phyloP scores from a whole-genome alignment of 2,113 vertebrate genomes.

The Scomber japonicus region DNA sequence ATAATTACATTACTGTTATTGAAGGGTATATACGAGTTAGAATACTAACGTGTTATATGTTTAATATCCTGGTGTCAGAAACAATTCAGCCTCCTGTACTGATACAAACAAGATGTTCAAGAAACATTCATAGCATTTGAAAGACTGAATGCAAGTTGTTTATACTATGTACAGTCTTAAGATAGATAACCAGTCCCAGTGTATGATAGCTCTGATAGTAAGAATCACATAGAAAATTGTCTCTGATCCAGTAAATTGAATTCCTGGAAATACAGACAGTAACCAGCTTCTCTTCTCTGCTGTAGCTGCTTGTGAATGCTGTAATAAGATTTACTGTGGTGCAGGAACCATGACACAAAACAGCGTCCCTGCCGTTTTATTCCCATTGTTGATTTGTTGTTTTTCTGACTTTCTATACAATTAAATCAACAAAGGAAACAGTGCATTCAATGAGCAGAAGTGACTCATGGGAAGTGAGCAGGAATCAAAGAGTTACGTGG shows the following conservation, averaged over 20 bases:
- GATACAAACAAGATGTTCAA: too few species aligned
- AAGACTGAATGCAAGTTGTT: too few species aligned
- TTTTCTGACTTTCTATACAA: conserved; percentile 2
- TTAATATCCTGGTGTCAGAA: too few species aligned
- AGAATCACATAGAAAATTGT: too few species aligned
- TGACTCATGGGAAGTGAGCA: not conserved
- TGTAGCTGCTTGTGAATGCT: not conserved
- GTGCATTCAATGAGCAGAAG: not conserved
- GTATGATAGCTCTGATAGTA: too few species aligned
- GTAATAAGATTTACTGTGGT: not conserved
- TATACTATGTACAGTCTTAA: too few species aligned
- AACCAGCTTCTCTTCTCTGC: not conserved
- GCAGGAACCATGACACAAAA: conserved; percentile 1
- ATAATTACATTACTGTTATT: too few species aligned
- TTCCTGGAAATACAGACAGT: not conserved
- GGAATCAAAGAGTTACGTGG: not conserved
- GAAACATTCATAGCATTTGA: too few species aligned
- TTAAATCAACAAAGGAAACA: not conserved
- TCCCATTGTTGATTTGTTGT: not conserved
- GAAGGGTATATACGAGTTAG: too few species aligned
- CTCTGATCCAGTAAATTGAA: not conserved
- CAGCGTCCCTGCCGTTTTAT: not conserved
- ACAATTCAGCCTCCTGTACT: too few species aligned
- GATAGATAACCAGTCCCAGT: too few species aligned
- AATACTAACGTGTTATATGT: too few species aligned